Base-by-base conservation (phyloP, 64 coral and sea anemone species). In the Anthopleura sola region DNA sequence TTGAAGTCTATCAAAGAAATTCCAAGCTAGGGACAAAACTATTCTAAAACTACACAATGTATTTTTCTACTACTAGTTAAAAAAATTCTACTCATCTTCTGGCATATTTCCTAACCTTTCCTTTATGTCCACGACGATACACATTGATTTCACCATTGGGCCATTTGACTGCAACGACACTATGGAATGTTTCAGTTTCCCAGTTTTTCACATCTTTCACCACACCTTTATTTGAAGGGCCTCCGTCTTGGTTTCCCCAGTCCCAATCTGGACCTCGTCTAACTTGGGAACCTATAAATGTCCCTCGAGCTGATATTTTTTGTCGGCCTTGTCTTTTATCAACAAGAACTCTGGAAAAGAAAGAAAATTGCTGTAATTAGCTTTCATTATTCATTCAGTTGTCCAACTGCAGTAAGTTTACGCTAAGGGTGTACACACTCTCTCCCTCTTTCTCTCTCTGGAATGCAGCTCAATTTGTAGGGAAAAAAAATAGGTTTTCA, bases 111-210 rank as follows among this genome's bases (percentile, higher is more conserved):
- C 80, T 37, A 71, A 97, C 94, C 94, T 97, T 97, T 71, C 94
- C 94, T 36, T 97, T 97, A 24, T 97, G 94, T 1, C 94, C 94
- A 78, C 92, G 81, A 87, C 94, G 91, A 66, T 97, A 97, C 34
- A 97, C 90, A 85, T 97, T 97, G 32, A 58, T 75, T n/a, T 82
- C 88, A 24, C 49, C 60, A 66, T 68, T 84, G 34, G 87, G 82
- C 94, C 94, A 97, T 18, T 23, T 79, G 5, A 97, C 94, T 48
- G 85, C 86, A 24, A 86, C 94, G 34, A 97, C 94, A 58, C 94
- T 97, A 17, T 57, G 53, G 48, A 84, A 92, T 14, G 82, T 92
- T 64, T 97, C 90, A 33, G 37, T 86, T 31, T 97, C 94, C 94
- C 94, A 97, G 4, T 87, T 87, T 62, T 75, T 92, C 37, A 97